These are phyloP conservation scores for Diorhabda elongata DNA, from an alignment of 1,140 invertebrate species.

Conservation along the genomic window DNA sequence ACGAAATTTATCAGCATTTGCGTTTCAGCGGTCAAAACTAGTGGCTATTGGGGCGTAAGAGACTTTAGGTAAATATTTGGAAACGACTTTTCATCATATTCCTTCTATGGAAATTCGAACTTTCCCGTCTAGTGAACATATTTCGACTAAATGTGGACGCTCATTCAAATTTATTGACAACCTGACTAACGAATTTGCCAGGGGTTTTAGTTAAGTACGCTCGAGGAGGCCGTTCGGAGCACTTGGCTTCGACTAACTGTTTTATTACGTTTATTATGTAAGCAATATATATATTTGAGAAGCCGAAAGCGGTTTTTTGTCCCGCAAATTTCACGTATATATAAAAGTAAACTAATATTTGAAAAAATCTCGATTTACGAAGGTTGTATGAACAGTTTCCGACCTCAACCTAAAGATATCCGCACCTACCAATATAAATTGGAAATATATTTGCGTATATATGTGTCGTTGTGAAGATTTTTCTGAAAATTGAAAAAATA, in stretches of 20 bases:
- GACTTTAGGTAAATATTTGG: constrained; percentile 1
- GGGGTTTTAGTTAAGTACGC: background rate
- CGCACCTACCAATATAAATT: too few relatives aligned
- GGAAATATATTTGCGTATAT: too few relatives aligned
- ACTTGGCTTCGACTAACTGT: background rate
- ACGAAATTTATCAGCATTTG: constrained; percentile 1
- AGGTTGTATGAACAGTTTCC: too few relatives aligned
- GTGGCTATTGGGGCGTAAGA: background rate
- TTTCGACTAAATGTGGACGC: background rate
- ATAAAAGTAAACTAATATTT: too few relatives aligned
- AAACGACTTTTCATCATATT: constrained; percentile 2
- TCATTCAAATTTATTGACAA: constrained; percentile 3
- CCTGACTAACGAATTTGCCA: background rate
- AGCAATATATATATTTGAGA: background rate
- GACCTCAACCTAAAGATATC: too few relatives aligned
- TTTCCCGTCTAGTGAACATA: background rate
- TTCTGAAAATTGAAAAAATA: too few relatives aligned
- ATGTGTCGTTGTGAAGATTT: too few relatives aligned
- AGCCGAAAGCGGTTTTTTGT: too few relatives aligned
- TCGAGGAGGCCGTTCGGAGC: background rate
- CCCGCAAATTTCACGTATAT: too few relatives aligned
- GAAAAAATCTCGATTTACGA: too few relatives aligned
- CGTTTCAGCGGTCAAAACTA: constrained; percentile 1
- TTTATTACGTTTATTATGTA: background rate
- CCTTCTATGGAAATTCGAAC: constrained; percentile 2